phyloP scores from a whole-genome alignment of 2,113 vertebrate species.

The Ranitomeya imitator region DNA sequence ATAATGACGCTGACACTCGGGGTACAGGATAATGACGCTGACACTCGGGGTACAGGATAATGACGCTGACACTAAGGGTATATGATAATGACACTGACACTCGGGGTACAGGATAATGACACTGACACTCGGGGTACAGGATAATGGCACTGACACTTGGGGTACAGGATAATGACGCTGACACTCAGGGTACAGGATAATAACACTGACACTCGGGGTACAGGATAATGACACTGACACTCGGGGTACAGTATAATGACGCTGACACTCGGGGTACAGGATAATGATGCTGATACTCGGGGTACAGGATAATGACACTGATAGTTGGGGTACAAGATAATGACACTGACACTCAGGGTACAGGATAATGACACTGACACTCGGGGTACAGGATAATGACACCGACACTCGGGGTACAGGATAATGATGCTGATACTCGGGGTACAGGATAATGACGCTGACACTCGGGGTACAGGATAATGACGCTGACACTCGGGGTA shows the following conservation, averaged over 20 bases:
- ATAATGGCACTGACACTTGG: neutral
- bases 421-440: too few species aligned
- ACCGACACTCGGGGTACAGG: too few species aligned
- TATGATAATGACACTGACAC: too few species aligned
- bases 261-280: neutral
- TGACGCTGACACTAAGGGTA: too few species aligned
- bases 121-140: neutral
- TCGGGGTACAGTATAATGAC: neutral
- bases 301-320: neutral
- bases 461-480: too few species aligned
- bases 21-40: too few species aligned
- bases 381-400: too few species aligned
- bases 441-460: too few species aligned
- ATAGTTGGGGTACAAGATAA: neutral
- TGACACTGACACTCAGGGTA: neutral
- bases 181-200: neutral
- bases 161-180: neutral
- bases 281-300: neutral
- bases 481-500: too few species aligned
- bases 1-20: too few species aligned
- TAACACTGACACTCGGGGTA: neutral
- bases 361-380: neutral
- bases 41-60: too few species aligned
- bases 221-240: neutral
- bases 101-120: too few species aligned